Conservation (phyloP, 2,797 vertebrate genomes). For the Antrozous pallidus region DNA sequence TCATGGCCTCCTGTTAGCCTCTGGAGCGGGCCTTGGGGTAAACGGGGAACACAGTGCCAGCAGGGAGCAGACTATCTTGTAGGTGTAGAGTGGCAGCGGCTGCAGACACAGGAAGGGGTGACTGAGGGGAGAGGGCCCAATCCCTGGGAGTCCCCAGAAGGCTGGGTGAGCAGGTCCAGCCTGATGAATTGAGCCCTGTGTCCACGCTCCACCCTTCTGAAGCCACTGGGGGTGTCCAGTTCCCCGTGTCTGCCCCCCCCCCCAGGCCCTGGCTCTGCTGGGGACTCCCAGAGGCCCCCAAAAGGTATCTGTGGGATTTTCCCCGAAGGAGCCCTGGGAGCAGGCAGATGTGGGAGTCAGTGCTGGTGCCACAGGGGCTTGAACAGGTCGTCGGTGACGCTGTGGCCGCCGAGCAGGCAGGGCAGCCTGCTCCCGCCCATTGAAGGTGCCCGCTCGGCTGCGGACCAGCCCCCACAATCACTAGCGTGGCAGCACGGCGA, state of each 20-base stretch:
- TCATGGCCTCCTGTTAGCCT: not conserved
- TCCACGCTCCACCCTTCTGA: too few species aligned
- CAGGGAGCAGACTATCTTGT: not conserved
- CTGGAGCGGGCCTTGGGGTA: too few species aligned
- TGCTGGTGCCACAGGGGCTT: rapidly evolving
- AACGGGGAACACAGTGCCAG: not conserved
- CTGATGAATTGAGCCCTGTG: not conserved
- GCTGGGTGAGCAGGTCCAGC: not conserved
- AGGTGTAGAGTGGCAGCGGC: not conserved
- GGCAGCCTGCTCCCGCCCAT: not conserved
- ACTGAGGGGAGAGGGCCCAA: rapidly evolving
- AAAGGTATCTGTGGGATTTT: not conserved
- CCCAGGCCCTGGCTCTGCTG: rapidly evolving
- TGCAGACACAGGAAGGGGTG: not conserved
- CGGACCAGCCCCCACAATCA: not conserved
- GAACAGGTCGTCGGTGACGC: rapidly evolving
- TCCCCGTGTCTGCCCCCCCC: too few species aligned
- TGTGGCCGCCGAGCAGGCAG: not conserved
- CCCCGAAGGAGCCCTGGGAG: not conserved
- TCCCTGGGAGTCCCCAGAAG: rapidly evolving
- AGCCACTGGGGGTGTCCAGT: rapidly evolving
- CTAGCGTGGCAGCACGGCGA: not conserved
- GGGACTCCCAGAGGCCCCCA: not conserved
- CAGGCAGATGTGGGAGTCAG: not conserved
- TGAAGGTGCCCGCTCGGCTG: rapidly evolving